These are phyloP conservation scores for Tauraco hartlaubi DNA, from an alignment of 2,797 vertebrate genomes.

Conservation along the genomic window DNA sequence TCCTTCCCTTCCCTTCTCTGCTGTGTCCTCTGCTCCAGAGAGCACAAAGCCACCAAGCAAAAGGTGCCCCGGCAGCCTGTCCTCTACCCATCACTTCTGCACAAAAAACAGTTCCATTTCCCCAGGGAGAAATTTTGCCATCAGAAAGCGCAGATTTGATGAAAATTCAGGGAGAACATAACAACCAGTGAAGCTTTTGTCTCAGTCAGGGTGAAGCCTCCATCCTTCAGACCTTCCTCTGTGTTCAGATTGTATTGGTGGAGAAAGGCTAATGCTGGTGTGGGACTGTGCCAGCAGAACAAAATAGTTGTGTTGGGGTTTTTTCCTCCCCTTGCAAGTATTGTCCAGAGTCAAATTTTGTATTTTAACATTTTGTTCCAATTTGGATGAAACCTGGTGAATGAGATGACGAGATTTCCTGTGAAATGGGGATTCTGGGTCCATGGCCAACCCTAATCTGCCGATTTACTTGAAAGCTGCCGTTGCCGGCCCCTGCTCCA, in stretches of 20 bases:
- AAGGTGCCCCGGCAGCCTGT: neutral
- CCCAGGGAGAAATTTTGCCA: neutral
- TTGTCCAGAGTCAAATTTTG: neutral
- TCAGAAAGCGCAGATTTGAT: neutral
- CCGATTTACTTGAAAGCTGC: neutral
- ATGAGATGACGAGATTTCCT: neutral
- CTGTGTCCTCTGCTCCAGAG: no score
- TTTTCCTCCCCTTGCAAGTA: neutral
- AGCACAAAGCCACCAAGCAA: neutral
- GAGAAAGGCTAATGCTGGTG: fast-evolving
- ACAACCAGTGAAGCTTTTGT: neutral
- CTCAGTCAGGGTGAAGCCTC: neutral
- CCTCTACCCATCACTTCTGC: neutral
- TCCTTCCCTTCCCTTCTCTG: neutral
- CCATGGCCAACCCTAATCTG: neutral
- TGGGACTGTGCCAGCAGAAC: neutral
- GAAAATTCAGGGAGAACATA: neutral
- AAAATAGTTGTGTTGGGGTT: neutral
- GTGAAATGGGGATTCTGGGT: neutral
- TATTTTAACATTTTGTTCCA: neutral
- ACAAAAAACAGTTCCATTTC: neutral
- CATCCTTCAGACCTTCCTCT: neutral
- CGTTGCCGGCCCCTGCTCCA: neutral
- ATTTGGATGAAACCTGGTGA: neutral
- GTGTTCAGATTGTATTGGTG: fast-evolving